Conservation (phyloP, 53 echinoderm and acorn worm genomes). For the Paelopatides confundens region DNA sequence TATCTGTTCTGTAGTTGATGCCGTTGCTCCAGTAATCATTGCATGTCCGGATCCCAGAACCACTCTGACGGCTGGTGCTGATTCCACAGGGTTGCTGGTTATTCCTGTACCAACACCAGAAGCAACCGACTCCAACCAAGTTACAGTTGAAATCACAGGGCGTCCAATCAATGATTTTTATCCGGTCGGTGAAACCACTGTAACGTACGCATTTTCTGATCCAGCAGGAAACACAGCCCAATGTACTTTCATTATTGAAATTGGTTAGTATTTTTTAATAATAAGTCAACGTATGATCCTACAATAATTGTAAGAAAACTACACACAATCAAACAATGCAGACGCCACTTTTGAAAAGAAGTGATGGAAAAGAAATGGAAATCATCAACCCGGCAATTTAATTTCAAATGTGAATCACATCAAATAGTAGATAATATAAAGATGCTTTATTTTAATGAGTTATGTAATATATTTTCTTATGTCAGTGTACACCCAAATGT, state of each 20-base stretch:
- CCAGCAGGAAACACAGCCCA: slow-evolving; percentile 36
- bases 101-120: not conserved
- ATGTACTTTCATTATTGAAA: not conserved
- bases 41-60: not conserved
- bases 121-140: slow-evolving; percentile 24
- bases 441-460: too few species aligned
- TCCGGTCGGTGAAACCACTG: slow-evolving; percentile 27
- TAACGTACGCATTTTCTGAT: slow-evolving; percentile 62
- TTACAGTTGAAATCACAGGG: not conserved
- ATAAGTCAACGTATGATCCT: too few species aligned
- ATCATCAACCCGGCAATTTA: too few species aligned
- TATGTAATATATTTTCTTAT: too few species aligned
- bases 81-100: not conserved
- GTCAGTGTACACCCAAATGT: too few species aligned
- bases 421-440: too few species aligned
- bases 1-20: slow-evolving; percentile 12
- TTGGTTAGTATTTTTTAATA: not conserved
- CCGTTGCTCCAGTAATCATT: not conserved
- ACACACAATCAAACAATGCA: too few species aligned
- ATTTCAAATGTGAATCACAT: too few species aligned
- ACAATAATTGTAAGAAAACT: too few species aligned
- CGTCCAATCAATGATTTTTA: slow-evolving; percentile 18
- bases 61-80: not conserved
- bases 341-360: too few species aligned
- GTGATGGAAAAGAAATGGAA: too few species aligned